Base-by-base conservation (phyloP, 2,797 vertebrate species). In the Sebastes flavidus region DNA sequence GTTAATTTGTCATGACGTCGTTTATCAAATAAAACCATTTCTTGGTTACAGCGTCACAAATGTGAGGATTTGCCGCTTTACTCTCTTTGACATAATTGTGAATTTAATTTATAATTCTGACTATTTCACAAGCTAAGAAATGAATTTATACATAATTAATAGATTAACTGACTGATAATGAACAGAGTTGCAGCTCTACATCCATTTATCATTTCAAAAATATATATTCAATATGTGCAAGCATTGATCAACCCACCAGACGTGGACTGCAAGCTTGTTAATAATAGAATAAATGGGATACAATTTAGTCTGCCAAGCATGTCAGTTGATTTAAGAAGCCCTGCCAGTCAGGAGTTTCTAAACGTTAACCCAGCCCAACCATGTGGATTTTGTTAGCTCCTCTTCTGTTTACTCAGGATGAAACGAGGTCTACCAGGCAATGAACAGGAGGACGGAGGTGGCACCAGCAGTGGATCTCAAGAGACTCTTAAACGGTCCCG, bases 401-500 rank as follows among this genome's bases (percentile, higher is more conserved):
- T 58, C 36, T 12, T 70, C 8, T 82, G 16, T 88, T 81, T 70
- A 55, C 36, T 13, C 78, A 94, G 93, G 77, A 94, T 95, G 94
- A 94, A 95, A 78, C 86, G 91, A 81, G 61, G 72, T 70, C 86
- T 93, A 49, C 72, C 78, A 36, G 91, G 75, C 58, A 91, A 80
- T 24, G 67, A 93, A 76, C 87, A 87, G 79, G 88, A 93, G 80
- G 92, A 92, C 4, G 89, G 84, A 68, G 92, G 91, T 29, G 92
- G 91, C n/a, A 87, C 87, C 81, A 92, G 92, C n/a, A 1, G 68
- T 7, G 89, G 82, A 11, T 65, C 90, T 76, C 83, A 68, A 30
- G 78, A 86, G 84, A 89, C 81, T 60, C 83, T 88, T 49, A 93
- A 94, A 81, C 89, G 85, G 14, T 82, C 90, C 22, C 58, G 78